A percentile compares a stretch with the other conserved stretches of the same genome.
phyloP scores from a whole-genome alignment of 1,140 invertebrate genomes.

The Drosophila ficusphila region DNA sequence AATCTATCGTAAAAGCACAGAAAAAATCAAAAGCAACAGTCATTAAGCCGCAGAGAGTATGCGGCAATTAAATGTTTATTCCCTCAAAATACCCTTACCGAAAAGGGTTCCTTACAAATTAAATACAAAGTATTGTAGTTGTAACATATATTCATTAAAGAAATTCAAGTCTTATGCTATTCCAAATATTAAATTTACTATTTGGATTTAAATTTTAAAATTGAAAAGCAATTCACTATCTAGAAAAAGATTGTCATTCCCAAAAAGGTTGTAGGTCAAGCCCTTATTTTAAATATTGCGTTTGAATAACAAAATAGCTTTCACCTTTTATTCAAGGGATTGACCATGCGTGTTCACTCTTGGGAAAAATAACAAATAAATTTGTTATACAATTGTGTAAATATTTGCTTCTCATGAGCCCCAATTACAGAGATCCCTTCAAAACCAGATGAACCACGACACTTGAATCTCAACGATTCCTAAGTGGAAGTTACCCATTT shows the following conservation, averaged over 20 bases:
- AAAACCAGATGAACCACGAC: conserved; percentile 21
- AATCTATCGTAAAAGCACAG: conserved; percentile 32
- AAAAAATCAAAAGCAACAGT: conserved; percentile 26
- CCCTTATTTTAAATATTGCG: neutral
- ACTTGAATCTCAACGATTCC: conserved; percentile 20
- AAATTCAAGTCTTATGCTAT: too few species aligned
- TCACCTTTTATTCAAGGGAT: neutral
- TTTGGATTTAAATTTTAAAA: too few species aligned
- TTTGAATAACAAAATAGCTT: conserved; percentile 27
- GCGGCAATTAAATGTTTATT: conserved; percentile 31
- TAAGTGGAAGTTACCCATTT: conserved; percentile 34
- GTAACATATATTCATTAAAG: too few species aligned
- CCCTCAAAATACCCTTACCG: conserved; percentile 6
- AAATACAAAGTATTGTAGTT: too few species aligned
- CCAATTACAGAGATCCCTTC: conserved; percentile 39
- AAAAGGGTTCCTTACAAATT: neutral
- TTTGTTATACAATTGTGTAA: conserved; percentile 45
- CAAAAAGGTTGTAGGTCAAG: neutral
- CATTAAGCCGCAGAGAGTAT: conserved; percentile 24
- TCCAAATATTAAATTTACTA: too few species aligned
- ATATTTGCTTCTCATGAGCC: conserved; percentile 39
- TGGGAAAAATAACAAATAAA: conserved; percentile 21
- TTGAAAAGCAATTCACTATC: too few species aligned
- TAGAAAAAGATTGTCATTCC: too few species aligned
- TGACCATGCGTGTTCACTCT: conserved; percentile 29